Evolutionary conservation across 92 coral and sea anemone genomes (phyloP), one percentile per base, ranked within the genome.

Genomic region (Epizoanthus stellaris): DNA sequence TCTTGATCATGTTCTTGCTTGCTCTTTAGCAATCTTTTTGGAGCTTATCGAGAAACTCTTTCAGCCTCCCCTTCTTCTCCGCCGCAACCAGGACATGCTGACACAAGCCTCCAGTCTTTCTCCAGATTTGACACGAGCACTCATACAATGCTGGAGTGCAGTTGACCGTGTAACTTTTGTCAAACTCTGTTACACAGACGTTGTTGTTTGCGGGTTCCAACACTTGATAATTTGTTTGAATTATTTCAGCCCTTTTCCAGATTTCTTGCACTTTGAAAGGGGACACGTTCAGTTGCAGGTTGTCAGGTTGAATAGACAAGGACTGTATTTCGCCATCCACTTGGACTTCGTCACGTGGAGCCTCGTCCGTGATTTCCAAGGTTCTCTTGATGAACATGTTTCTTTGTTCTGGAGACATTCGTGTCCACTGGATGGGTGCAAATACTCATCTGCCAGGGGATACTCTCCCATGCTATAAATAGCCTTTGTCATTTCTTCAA

Each of bases 401-500:
- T 45, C 45, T 82, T 23, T 23, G 86, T 3, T 68, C 52, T 66
- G 30, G 12, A 4, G 77, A 45, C 76, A 66, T 82, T 14, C 11
- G 67, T 45, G 86, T 49, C 86, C 86, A 82, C 20, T 43, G 14
- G 17, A 65, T 45, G 9, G 77, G 77, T 67, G 72, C 16, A 19
- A 17, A 65, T 81, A 84, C 4, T 40, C 80, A 0, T 71, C 4
- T 15, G 87, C 70, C 53, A 84, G 36, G 1, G 82, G 53, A 70
- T 84, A 84, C 14, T 84, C 82, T 11, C 87, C 87, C 87, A 84
- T 84, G 20, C 49, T 25, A 56, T 68, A 73, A 5, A 85, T 47
- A 6, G 88, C 84, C 43, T 45, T 85, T 17, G 25, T 65, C 59
- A 72, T 30, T 45, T 85, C 88, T 3, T 75, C 80, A 13, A 56